Percentiles rank a stretch among this genome's conserved stretches.
These are phyloP conservation scores for Psilopogon haemacephalus DNA, from an alignment of 2,113 vertebrate species.

Conservation along the genomic window DNA sequence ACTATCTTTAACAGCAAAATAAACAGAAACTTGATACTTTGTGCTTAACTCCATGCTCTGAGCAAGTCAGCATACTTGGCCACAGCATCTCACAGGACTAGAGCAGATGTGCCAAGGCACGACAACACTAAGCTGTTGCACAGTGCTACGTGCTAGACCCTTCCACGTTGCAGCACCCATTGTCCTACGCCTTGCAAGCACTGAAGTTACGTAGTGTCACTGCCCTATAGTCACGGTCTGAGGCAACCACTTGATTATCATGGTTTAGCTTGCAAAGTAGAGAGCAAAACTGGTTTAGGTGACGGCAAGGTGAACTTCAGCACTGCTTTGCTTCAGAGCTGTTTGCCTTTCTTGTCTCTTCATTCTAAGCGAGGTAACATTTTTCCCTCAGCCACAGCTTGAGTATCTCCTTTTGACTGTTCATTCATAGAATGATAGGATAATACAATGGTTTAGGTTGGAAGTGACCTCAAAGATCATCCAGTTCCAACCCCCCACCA, in stretches of 20 bases:
- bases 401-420: not conserved
- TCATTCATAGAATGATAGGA: too few species aligned
- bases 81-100: not conserved
- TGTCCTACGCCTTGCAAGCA: too few species aligned
- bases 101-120: not conserved
- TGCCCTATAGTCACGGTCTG: not conserved
- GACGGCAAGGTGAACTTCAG: not conserved
- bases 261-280: not conserved
- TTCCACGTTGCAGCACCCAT: rapidly evolving
- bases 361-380: not conserved
- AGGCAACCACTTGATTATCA: not conserved
- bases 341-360: not conserved
- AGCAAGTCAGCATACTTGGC: not conserved
- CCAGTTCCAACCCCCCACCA: too few species aligned
- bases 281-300: not conserved
- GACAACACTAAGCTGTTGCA: rapidly evolving
- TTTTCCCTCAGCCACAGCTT: not conserved
- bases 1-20: not conserved
- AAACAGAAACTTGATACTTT: not conserved
- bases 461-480: too few species aligned
- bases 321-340: not conserved
- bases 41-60: not conserved
- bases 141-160: rapidly evolving
- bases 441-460: too few species aligned
- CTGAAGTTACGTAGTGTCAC: not conserved